Percentiles rank a stretch among this genome's conserved stretches.
These are phyloP conservation scores for Dreissena rostriformis DNA, from an alignment of 1,140 invertebrate genomes.

Conservation along the genomic window DNA sequence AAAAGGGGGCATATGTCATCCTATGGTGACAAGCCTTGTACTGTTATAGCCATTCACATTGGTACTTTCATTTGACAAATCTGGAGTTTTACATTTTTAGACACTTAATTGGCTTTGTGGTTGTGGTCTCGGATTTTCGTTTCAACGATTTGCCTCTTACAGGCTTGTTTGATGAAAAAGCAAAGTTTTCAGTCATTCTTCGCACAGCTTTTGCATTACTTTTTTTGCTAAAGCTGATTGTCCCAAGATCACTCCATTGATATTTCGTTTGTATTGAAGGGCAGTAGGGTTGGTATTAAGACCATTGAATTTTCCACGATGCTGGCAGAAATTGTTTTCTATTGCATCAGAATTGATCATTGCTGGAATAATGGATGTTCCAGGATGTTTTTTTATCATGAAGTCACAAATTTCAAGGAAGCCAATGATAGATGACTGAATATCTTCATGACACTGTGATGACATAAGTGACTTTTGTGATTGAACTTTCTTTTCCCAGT, in stretches of 20 bases:
- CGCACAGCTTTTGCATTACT: slow-evolving; percentile 47
- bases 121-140: slow-evolving; percentile 5
- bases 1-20: background rate
- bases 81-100: slow-evolving; percentile 20
- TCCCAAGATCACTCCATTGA: slow-evolving; percentile 48
- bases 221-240: slow-evolving; percentile 48
- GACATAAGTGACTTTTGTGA: slow-evolving; percentile 26
- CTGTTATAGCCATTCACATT: background rate
- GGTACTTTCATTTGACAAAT: background rate
- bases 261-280: slow-evolving; percentile 42
- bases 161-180: slow-evolving; percentile 35
- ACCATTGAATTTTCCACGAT: slow-evolving; percentile 46
- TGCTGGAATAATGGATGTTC: slow-evolving; percentile 42
- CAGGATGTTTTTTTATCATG: slow-evolving; percentile 25
- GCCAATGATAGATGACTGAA: slow-evolving; percentile 43
- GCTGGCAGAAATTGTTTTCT: slow-evolving; percentile 47
- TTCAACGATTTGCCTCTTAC: slow-evolving; percentile 31
- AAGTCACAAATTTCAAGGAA: slow-evolving; percentile 41
- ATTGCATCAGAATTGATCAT: slow-evolving; percentile 49
- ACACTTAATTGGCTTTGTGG: slow-evolving; percentile 35
- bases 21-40: too few species aligned
- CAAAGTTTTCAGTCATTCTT: slow-evolving; percentile 44
- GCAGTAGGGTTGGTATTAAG: slow-evolving; percentile 45
- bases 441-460: slow-evolving; percentile 35
- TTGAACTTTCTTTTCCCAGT: slow-evolving; percentile 29